These are phyloP conservation scores for Tokudaia muenninki DNA, from an alignment of 2,797 vertebrate species.

Conservation along the genomic window DNA sequence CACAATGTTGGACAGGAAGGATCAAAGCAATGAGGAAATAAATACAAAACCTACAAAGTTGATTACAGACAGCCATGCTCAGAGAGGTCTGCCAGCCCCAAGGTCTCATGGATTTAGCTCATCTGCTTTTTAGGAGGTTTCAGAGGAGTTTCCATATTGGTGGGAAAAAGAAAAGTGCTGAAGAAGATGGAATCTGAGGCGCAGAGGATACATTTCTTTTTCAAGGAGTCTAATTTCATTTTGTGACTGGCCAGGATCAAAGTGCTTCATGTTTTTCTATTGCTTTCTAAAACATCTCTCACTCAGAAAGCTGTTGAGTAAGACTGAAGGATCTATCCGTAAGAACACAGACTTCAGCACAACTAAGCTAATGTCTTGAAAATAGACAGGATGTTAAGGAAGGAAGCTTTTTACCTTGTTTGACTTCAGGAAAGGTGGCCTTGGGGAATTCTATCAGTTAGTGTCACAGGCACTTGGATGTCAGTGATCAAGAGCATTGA, in stretches of 20 bases:
- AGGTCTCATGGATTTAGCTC: background rate
- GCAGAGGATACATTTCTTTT: background rate
- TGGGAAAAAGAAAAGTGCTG: background rate
- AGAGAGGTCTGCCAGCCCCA: background rate
- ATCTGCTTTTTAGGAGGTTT: constrained; percentile 9
- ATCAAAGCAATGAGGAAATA: background rate
- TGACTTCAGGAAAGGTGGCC: background rate
- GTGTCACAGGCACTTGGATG: background rate
- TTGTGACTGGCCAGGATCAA: background rate
- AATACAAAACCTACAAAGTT: background rate
- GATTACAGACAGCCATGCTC: background rate
- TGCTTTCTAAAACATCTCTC: background rate
- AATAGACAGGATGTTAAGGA: background rate
- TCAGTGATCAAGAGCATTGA: background rate
- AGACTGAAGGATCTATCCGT: background rate
- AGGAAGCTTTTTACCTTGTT: background rate
- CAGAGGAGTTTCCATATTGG: background rate
- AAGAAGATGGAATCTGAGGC: background rate
- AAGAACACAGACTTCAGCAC: background rate
- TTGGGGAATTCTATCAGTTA: background rate
- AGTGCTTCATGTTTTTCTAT: background rate
- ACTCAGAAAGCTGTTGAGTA: background rate
- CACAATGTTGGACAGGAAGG: background rate
- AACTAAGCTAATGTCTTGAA: background rate
- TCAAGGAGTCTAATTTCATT: background rate